Evolutionary conservation across 2,888 invertebrate species (phyloP), one percentile per base, ranked within the genome.

Genomic region (Drosophila nr. fundita): DNA sequence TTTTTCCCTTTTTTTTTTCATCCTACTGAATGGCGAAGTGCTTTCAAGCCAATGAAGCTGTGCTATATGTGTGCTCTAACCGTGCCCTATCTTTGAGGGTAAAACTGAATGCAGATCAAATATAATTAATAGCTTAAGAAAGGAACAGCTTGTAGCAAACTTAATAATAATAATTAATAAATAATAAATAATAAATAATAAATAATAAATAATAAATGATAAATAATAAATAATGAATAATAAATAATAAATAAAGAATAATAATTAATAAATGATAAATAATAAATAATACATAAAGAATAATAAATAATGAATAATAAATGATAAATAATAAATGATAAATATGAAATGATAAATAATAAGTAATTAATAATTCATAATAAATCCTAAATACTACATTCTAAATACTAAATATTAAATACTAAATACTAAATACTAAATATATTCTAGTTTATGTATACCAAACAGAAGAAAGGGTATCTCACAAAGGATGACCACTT

Each of bases 31-130:
- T 52, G n/a, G 52, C 63, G 48, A 78, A 80, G 66, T 60, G 68
- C 65, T 68, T 68, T 76, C 54, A 65, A 67, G 76, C 62, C 73
- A 78, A 81, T 83, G 65, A 68, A 73, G 68, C 63, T 49, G 42
- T 42, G 36, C 32, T 24, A 50, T 52, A 13, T 29, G 4, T 42
- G 18, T n/a, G 52, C 49, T 21, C 21, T 30, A 49, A 59, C 27
- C 49, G 61, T 54, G 76, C 76, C 76, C 75, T 70, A 30, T 49
- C 53, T 50, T 7, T 38, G 27, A 24, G 45, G 27, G 5, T 24
- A 4, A 7, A 24, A 32, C 15, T 30, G 4, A 24, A 15, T 45
- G 21, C 45, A 15, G 15, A 24, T 24, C 7, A 45, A 8, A 15
- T 4, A 13, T 24, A 45, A 21, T 45, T 45, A 4, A 45, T 10